Conservation (phyloP, 2,797 vertebrate species). For the Avahi laniger region DNA sequence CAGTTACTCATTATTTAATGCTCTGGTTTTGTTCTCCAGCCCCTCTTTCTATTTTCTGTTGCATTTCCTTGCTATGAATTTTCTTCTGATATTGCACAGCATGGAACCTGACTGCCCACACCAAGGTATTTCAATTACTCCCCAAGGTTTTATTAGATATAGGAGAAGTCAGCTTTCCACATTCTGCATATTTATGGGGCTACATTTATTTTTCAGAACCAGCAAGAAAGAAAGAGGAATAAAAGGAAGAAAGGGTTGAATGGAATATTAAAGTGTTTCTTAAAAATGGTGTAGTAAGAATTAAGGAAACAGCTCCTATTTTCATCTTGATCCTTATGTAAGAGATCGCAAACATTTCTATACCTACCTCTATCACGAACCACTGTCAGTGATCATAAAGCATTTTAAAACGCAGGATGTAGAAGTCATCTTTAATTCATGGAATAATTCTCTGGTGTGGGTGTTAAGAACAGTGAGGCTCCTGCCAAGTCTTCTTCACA, state of each 20-base stretch:
- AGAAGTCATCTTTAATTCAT: background rate
- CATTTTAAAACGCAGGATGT: background rate
- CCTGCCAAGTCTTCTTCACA: background rate
- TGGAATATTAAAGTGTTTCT: conserved; percentile 62
- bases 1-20: conserved; percentile 53
- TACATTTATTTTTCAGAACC: conserved; percentile 57
- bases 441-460: background rate
- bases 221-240: conserved; percentile 35
- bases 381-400: background rate
- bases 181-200: conserved; percentile 65
- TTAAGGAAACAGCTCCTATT: conserved; percentile 63
- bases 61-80: conserved; percentile 31
- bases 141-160: conserved; percentile 67
- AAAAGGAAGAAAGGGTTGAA: conserved; percentile 29
- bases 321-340: background rate
- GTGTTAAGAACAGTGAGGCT: background rate
- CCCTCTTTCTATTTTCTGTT: conserved; percentile 20
- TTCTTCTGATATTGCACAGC: conserved; percentile 58
- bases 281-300: conserved; percentile 21
- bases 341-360: background rate
- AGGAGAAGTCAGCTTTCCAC: conserved; percentile 52
- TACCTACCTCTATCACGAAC: background rate
- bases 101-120: conserved; percentile 33
- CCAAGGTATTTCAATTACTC: conserved; percentile 67
- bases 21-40: conserved; percentile 10